Percentiles rank a stretch among this genome's conserved stretches.
phyloP scores from a whole-genome alignment of 1,140 invertebrate genomes.

The Pectinophora gossypiella region DNA sequence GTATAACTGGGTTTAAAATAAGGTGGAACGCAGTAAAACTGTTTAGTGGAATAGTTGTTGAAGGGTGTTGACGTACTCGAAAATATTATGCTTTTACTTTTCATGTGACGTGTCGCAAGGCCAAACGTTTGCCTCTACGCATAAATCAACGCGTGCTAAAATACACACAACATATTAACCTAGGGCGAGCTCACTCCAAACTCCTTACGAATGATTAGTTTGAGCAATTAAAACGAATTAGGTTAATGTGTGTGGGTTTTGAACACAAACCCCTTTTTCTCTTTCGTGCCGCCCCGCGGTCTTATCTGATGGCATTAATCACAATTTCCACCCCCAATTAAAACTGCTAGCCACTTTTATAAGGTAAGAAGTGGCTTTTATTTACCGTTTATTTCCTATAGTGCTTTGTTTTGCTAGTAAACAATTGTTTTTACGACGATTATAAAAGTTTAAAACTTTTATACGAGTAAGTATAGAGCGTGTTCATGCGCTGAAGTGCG shows the following conservation, averaged over 20 bases:
- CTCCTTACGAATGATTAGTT: constrained; percentile 65
- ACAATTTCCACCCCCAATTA: constrained; percentile 73
- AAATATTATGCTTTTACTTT: constrained; percentile 36
- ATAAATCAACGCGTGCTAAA: constrained; percentile 50
- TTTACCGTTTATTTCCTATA: constrained; percentile 52
- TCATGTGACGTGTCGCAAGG: constrained; percentile 36
- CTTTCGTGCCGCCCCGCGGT: constrained; percentile 43
- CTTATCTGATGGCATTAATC: constrained; percentile 73
- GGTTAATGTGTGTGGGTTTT: constrained; percentile 69
- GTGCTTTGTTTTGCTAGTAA: constrained; percentile 44
- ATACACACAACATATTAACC: constrained; percentile 36
- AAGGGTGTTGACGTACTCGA: constrained; percentile 28
- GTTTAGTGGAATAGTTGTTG: constrained; percentile 6
- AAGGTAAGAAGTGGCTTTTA: constrained; percentile 41
- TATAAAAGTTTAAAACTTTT: constrained; percentile 32
- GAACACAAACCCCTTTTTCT: constrained; percentile 36
- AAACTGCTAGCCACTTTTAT: constrained; percentile 48
- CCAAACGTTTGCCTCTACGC: constrained; percentile 20
- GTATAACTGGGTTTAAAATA: neutral
- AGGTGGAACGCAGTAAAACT: neutral
- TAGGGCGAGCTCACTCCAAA: constrained; percentile 40
- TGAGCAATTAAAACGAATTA: constrained; percentile 70
- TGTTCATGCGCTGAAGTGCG: neutral
- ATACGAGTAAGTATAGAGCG: constrained; percentile 14
- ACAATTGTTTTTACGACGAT: constrained; percentile 49